A percentile compares a stretch with the other conserved stretches of the same genome.
Conservation (phyloP, 2,113 vertebrate species). For the Daubentonia madagascariensis region DNA sequence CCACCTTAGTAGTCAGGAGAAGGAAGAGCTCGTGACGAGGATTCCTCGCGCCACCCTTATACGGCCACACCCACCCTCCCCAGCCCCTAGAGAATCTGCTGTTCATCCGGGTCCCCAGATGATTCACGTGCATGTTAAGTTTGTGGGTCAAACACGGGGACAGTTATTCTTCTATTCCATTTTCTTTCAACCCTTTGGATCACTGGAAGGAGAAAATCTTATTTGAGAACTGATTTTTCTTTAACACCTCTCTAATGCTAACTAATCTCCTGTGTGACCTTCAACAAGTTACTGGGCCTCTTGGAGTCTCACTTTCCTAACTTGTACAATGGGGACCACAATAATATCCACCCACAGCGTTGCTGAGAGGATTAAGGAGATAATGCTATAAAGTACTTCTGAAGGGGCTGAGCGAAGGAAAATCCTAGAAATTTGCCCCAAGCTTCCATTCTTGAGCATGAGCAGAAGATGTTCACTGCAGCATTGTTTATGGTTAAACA, state of each 20-base stretch:
- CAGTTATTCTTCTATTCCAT: rapidly evolving
- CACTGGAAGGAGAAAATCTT: background rate
- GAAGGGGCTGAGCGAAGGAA: background rate
- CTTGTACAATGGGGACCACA: background rate
- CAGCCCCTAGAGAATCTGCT: rapidly evolving
- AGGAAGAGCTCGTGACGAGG: background rate
- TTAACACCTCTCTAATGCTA: background rate
- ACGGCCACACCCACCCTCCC: background rate
- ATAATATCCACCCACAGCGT: rapidly evolving
- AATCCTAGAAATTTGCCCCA: background rate
- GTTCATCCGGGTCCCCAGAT: rapidly evolving
- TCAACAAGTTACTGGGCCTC: background rate
- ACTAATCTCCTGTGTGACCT: background rate
- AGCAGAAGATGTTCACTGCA: rapidly evolving
- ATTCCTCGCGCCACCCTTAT: rapidly evolving
- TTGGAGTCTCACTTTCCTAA: background rate
- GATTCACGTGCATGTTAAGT: rapidly evolving
- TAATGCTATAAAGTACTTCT: background rate
- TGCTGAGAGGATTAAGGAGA: background rate
- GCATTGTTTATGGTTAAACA: rapidly evolving
- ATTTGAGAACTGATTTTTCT: no score
- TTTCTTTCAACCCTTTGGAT: background rate
- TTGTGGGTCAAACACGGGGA: rapidly evolving
- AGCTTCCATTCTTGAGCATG: background rate
- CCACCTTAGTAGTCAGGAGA: background rate